Percentiles rank a stretch among this genome's conserved stretches.
Conservation (phyloP, 2,888 invertebrate genomes). For the Cybosia mesomella region DNA sequence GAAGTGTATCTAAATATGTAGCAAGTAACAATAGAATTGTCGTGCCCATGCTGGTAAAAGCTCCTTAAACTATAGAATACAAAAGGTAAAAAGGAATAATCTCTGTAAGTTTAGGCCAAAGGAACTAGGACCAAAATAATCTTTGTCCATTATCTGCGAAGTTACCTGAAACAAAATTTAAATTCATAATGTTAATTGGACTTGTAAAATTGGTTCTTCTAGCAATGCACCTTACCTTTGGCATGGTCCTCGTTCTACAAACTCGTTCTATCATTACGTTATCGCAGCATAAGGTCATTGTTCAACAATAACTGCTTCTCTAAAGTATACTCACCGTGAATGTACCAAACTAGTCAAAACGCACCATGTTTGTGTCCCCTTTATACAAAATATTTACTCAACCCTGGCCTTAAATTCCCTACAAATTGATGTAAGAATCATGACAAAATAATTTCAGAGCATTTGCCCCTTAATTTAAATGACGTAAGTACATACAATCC, state of each 20-base stretch:
- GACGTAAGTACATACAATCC: conserved; percentile 41
- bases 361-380: neutral
- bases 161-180: no score
- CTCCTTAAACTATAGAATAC: no score
- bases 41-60: no score
- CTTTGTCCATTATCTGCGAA: no score
- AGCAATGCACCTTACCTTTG: neutral
- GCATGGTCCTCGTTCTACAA: neutral
- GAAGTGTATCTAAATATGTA: no score
- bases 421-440: conserved; percentile 33
- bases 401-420: conserved; percentile 27
- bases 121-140: no score
- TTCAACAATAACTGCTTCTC: neutral
- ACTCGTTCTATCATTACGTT: neutral
- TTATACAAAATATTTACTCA: neutral
- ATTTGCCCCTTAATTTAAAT: conserved; percentile 41
- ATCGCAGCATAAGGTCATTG: neutral
- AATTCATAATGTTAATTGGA: neutral
- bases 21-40: no score
- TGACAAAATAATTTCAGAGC: conserved; percentile 46
- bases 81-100: no score
- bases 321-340: no score
- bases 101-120: no score
- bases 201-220: neutral
- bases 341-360: neutral